Conservation (phyloP, 2,113 vertebrate genomes). For the Brachyistius frenatus region DNA sequence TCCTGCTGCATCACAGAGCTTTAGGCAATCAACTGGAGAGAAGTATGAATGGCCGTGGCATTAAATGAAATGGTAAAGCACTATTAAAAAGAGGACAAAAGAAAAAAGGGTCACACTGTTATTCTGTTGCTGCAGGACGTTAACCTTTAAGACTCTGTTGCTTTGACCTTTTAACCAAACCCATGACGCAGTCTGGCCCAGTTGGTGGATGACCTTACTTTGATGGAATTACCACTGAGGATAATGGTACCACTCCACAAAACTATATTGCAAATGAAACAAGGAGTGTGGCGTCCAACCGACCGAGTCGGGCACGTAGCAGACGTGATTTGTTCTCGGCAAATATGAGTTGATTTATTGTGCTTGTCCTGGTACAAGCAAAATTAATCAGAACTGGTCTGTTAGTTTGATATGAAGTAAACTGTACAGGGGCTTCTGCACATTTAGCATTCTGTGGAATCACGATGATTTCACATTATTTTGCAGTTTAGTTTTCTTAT, state of each 20-base stretch:
- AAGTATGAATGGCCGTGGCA: slow-evolving; percentile 33
- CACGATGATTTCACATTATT: neutral
- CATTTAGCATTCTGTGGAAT: neutral
- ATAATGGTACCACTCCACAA: slow-evolving; percentile 50
- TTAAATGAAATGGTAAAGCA: slow-evolving; percentile 40
- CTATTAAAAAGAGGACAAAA: slow-evolving; percentile 46
- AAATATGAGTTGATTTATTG: slow-evolving; percentile 41
- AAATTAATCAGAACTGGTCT: slow-evolving; percentile 7
- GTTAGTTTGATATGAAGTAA: neutral
- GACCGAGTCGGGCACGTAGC: neutral
- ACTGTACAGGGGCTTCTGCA: neutral
- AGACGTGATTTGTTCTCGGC: slow-evolving; percentile 23
- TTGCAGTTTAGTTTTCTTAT: neutral
- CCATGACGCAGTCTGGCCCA: slow-evolving; percentile 65
- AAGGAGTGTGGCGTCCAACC: slow-evolving; percentile 14
- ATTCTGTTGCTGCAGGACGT: slow-evolving; percentile 67
- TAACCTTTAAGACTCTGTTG: slow-evolving; percentile 77
- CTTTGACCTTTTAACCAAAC: slow-evolving; percentile 81
- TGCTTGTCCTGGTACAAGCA: neutral
- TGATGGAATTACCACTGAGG: slow-evolving; percentile 79
- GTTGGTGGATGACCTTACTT: slow-evolving; percentile 80
- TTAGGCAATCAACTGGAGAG: slow-evolving; percentile 23
- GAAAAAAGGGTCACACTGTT: slow-evolving; percentile 9
- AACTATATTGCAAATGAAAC: slow-evolving; percentile 57
- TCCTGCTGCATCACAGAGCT: slow-evolving; percentile 24